Evolutionary conservation across 2,113 vertebrate genomes (phyloP).

Genomic region (Crotophaga sulcirostris): DNA sequence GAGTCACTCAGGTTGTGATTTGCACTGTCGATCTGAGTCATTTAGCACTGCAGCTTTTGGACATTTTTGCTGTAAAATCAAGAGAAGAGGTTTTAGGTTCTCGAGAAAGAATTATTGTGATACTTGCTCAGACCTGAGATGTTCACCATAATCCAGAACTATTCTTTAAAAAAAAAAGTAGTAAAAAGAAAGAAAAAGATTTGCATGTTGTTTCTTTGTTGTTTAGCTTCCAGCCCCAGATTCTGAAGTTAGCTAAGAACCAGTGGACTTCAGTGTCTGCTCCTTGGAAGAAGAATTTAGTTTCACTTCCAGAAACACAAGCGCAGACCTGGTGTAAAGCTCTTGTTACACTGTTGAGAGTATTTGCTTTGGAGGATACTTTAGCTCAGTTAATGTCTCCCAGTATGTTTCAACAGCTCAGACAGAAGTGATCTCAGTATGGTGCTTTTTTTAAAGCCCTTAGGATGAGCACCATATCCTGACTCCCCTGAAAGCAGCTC

Average conservation of each 20-base stretch:
- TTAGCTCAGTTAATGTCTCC: not conserved
- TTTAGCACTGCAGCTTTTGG: not conserved
- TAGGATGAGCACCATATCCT: not conserved
- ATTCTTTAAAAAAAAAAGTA: not conserved
- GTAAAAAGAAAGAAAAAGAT: too few relatives aligned
- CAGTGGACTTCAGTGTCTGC: not conserved
- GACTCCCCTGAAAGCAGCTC: not conserved
- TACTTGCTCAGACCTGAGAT: not conserved
- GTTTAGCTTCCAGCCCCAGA: not conserved
- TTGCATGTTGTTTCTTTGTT: not conserved
- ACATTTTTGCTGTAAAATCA: not conserved
- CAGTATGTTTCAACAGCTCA: not conserved
- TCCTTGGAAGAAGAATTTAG: not conserved
- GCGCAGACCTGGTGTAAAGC: not conserved
- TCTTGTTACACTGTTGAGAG: rapidly evolving
- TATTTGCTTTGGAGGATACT: not conserved
- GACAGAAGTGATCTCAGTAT: not conserved
- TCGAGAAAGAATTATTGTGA: not conserved
- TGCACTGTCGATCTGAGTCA: not conserved
- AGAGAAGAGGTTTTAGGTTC: not conserved
- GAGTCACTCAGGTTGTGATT: not conserved
- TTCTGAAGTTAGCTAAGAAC: not conserved
- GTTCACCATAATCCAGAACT: too few relatives aligned
- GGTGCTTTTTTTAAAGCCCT: not conserved
- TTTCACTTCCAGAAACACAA: not conserved